phyloP scores from a whole-genome alignment of 2,113 vertebrate genomes.

The Tauraco erythrolophus region DNA sequence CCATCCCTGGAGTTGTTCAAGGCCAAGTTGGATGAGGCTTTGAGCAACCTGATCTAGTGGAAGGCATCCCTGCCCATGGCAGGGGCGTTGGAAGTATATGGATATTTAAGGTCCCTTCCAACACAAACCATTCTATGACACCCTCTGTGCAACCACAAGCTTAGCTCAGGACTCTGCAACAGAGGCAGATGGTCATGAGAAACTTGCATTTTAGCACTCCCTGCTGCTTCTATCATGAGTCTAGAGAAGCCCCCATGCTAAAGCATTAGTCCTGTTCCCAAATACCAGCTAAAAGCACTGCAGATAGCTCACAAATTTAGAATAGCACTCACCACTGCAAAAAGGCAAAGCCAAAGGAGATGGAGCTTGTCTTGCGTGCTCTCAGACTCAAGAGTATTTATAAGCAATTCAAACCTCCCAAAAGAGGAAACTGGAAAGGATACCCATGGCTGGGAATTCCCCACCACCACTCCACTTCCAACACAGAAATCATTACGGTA shows the following conservation, averaged over 20 bases:
- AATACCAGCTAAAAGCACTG: not conserved
- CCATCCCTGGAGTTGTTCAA: too few species aligned
- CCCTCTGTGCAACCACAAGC: not conserved
- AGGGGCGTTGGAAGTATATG: too few species aligned
- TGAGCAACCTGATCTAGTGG: too few species aligned
- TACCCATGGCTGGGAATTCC: not conserved
- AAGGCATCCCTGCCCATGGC: too few species aligned
- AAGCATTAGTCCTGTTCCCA: not conserved
- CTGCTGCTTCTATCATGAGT: not conserved
- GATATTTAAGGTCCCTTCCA: too few species aligned
- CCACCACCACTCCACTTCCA: not conserved
- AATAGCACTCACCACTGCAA: constrained; percentile 29
- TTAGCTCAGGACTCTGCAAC: not conserved
- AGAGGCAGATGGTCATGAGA: not conserved
- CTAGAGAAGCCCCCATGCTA: not conserved
- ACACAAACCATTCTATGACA: not conserved
- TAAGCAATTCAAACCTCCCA: not conserved
- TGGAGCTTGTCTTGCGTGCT: not conserved
- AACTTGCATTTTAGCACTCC: not conserved
- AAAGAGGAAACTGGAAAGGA: not conserved
- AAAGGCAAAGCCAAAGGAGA: not conserved
- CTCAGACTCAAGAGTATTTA: constrained; percentile 19
- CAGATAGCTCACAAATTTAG: not conserved
- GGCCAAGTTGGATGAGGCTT: too few species aligned
- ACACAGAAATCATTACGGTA: not conserved